Evolutionary conservation across 2,113 vertebrate species (phyloP).

Genomic region (Thunnus thynnus): DNA sequence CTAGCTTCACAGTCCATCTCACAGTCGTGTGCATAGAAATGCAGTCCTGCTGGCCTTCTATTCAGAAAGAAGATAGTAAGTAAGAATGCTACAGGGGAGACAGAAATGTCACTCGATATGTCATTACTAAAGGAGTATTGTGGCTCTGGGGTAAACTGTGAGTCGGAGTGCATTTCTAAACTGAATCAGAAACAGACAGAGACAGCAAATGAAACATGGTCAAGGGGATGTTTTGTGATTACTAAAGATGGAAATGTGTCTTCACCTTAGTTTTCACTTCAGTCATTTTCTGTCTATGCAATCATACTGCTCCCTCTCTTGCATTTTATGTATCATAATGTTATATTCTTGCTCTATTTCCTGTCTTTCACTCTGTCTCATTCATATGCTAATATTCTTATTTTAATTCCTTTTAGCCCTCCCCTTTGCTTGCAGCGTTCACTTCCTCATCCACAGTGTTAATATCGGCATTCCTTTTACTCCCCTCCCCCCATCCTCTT

Average conservation of each 20-base stretch:
- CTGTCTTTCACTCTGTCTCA: constrained; percentile 32
- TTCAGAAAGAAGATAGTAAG: not conserved
- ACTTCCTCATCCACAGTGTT: constrained; percentile 58
- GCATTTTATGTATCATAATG: constrained; percentile 40
- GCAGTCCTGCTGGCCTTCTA: not conserved
- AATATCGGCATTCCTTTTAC: constrained; percentile 60
- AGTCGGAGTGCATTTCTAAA: constrained; percentile 25
- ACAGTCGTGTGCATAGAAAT: not conserved
- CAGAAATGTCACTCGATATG: constrained; percentile 17
- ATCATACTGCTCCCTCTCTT: constrained; percentile 10
- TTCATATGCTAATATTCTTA: constrained; percentile 67
- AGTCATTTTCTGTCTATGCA: constrained; percentile 18
- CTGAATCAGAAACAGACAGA: constrained; percentile 17
- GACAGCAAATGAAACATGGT: constrained; percentile 31
- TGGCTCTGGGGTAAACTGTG: constrained; percentile 15
- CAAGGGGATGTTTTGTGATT: constrained; percentile 34
- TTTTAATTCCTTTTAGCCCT: constrained; percentile 56
- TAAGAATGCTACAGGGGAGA: not conserved
- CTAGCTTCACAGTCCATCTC: not conserved
- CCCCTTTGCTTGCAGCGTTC: constrained; percentile 48
- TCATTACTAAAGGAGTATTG: not conserved
- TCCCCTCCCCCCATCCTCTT: constrained; percentile 40
- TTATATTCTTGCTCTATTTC: constrained; percentile 39
- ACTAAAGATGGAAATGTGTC: constrained; percentile 45
- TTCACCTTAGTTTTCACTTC: constrained; percentile 27